phyloP scores from a whole-genome alignment of 2,888 invertebrate genomes.

The Cryptops parisi region DNA sequence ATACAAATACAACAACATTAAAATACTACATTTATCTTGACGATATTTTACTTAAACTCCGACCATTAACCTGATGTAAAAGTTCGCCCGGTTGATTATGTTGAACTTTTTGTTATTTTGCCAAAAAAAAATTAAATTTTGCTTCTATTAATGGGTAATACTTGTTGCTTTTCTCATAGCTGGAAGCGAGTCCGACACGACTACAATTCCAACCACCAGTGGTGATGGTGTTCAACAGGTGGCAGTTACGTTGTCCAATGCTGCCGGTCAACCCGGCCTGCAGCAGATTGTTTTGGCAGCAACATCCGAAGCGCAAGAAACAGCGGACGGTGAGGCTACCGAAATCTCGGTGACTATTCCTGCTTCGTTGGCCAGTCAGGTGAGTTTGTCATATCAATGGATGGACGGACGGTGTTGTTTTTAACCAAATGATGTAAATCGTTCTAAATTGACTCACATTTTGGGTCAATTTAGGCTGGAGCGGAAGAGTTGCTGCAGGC shows the following conservation, averaged over 20 bases:
- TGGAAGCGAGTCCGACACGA: slow-evolving; percentile 2
- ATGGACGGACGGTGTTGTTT: no score
- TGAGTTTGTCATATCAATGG: no score
- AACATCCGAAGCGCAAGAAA: slow-evolving; percentile 16
- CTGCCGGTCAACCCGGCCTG: slow-evolving; percentile 17
- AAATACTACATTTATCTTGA: no score
- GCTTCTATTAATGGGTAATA: no score
- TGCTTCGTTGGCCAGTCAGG: slow-evolving; percentile 20
- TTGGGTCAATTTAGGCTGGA: slow-evolving; percentile 11
- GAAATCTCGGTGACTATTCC: slow-evolving; percentile 22
- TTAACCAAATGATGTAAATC: no score
- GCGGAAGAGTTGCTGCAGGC: slow-evolving; percentile 18
- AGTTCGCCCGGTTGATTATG: neutral
- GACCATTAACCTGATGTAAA: neutral
- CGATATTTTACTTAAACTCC: no score
- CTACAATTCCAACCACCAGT: slow-evolving; percentile 3
- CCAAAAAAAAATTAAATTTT: neutral
- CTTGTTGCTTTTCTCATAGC: neutral
- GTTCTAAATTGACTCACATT: no score
- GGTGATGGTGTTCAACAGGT: slow-evolving; percentile 7
- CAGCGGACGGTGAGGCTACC: slow-evolving; percentile 18
- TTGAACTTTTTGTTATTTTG: neutral
- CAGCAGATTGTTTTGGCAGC: slow-evolving; percentile 21
- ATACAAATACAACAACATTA: no score
- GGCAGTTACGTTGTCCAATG: slow-evolving; percentile 11